These are phyloP conservation scores for Acanthaster planci DNA, from an alignment of 35 echinoderm and acorn worm species.

Conservation along the genomic window DNA sequence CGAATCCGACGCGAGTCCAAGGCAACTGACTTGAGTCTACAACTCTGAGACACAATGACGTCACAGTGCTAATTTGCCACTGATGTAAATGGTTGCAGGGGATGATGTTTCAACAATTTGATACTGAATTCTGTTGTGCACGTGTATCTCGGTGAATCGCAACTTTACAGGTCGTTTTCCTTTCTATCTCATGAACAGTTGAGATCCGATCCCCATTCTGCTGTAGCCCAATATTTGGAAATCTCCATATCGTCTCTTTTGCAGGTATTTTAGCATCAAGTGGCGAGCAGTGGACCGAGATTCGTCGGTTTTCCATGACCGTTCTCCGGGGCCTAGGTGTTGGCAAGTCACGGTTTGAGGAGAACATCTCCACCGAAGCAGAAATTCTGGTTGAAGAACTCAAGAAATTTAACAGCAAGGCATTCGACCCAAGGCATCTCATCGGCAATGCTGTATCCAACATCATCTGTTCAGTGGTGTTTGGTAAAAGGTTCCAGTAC, in stretches of 20 bases:
- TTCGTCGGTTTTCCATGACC: neutral
- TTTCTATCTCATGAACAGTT: too few species aligned
- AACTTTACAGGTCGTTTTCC: too few species aligned
- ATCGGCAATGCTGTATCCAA: neutral
- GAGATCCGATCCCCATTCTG: neutral
- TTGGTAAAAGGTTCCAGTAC: constrained; percentile 4
- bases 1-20: too few species aligned
- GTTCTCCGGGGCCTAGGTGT: neutral
- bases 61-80: too few species aligned
- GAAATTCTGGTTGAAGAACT: neutral
- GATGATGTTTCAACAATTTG: too few species aligned
- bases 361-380: constrained; percentile 6
- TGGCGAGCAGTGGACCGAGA: neutral
- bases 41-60: too few species aligned
- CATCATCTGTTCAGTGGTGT: constrained; percentile 1
- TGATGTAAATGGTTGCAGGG: too few species aligned
- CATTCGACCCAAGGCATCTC: neutral
- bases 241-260: neutral
- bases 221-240: neutral
- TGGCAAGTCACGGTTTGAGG: neutral
- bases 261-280: neutral
- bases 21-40: too few species aligned
- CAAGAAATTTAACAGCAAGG: neutral
- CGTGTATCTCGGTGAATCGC: too few species aligned
- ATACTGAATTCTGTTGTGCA: too few species aligned